Evolutionary conservation across 2,888 invertebrate genomes (phyloP), one percentile per base, ranked within the genome.

Genomic region (Petrolisthes manimaculis): DNA sequence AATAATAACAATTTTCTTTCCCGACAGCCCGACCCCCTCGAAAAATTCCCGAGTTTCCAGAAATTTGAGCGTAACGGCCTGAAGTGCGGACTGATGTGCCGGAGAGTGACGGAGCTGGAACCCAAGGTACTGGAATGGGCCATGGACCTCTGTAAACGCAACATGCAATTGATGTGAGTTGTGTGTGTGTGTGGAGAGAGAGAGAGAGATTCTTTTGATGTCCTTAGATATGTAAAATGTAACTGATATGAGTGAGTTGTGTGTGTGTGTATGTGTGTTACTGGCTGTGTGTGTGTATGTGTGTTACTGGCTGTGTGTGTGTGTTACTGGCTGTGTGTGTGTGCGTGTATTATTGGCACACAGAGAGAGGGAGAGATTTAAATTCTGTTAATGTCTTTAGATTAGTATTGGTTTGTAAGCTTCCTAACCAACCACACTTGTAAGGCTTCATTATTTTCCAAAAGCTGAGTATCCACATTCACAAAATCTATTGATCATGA

Each of bases 31-130:
- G 86, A 86, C 69, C 86, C 86, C 51, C 74, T 86, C 21, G 61
- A 71, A 14, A 86, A 86, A 74, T 86, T 86, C 55, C 86, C 86
- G 51, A 54, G 55, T 0, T 86, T 86, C 79, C 37, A 81, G 37
- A 86, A 86, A 51, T 86, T 54, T 51, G 86, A 86, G 24, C 86
- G 86, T 14, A 86, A 81, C 81, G 86, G 81, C 9, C 74, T 86
- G 81, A 86, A 51, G 18, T 81, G 86, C 71, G 14, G 14, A 14
- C 56, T 86, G 21, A 81, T 81, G 55, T 86, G 81, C 74, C 71
- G 79, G 81, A 71, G 55, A 74, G 86, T 86, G 21, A 81, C 61
- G 74, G 86, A 86, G n/a, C 14, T 86, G 75, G 80, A 80, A 14
- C 80, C 80, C 37, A 74, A 71, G 6, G 24, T 81, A n/a, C 37